Base-by-base conservation (phyloP, 2,888 invertebrate species). In the Euspilapteryx auroguttella region DNA sequence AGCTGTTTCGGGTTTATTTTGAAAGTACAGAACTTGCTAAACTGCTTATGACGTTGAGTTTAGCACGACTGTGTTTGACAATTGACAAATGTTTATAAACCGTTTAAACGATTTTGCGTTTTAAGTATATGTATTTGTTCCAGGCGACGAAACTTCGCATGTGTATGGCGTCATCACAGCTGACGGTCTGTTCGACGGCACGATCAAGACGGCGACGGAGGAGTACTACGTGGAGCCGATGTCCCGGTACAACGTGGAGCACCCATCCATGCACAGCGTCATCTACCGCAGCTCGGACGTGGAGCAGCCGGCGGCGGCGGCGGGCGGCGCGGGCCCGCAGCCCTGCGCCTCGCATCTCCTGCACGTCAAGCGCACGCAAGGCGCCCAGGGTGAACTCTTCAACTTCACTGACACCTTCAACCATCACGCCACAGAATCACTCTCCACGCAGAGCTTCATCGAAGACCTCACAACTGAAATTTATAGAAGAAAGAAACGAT, bases 171-270 rank as follows among this genome's bases (percentile, higher is more conserved):
- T 94, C 45, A 81, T 95, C 44, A 93, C 93, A 34, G 79, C 81
- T 32, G 88, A 92, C 34, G 94, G 94, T 32, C 79, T 92, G 32
- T 90, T 95, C 62, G 94, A 95, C 55, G 95, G 94, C 29, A 88
- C 88, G 30, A 86, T 95, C 49, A 80, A 83, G 58, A 88, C 90
- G 28, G 73, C 78, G 32, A 75, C 82, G 28, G 89, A 89, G 47
- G 88, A 91, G 46, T 91, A 85, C 65, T 92, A 90, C 62, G 81
- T 94, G 41, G 94, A 94, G 59, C 89, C 89, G 5, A 71, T 87
- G 32, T 80, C 81, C 41, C 79, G 87, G 42, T 89, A 87, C 55
- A 61, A 68, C 41, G 45, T 65, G 21, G 71, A 80, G 41, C 65
- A 79, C 42, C 64, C 68, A 14, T 58, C 71, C 37, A 75, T 89